Evolutionary conservation across 1,140 invertebrate genomes (phyloP).

Genomic region (Drosophila lacertosa): DNA sequence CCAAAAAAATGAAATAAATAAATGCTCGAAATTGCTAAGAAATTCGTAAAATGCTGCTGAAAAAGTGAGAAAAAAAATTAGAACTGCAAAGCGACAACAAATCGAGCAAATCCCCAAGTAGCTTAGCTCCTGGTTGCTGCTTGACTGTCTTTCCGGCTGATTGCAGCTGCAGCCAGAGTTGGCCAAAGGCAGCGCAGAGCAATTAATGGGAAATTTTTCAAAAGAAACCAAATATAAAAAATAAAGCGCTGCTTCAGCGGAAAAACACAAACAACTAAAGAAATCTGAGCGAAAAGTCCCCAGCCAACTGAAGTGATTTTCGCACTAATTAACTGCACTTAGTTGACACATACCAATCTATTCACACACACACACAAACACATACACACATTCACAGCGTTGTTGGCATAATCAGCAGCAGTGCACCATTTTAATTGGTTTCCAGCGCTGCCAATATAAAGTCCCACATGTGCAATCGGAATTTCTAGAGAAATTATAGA

Average conservation of each 20-base stretch:
- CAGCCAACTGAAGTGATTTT: constrained; percentile 81
- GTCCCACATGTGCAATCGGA: constrained; percentile 81
- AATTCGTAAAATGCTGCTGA: neutral
- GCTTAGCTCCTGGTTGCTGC: constrained; percentile 48
- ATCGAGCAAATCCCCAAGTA: constrained; percentile 74
- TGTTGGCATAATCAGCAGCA: constrained; percentile 76
- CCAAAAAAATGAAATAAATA: neutral
- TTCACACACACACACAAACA: constrained; percentile 55
- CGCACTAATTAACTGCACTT: constrained; percentile 83
- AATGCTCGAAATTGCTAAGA: neutral
- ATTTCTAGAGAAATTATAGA: constrained; percentile 82
- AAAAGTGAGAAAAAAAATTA: constrained; percentile 16
- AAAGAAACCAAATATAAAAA: constrained; percentile 50
- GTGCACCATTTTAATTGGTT: constrained; percentile 81
- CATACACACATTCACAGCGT: constrained; percentile 18
- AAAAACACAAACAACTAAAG: constrained; percentile 61
- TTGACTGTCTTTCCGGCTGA: constrained; percentile 51
- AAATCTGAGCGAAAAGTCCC: constrained; percentile 68
- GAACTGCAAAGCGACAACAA: constrained; percentile 53
- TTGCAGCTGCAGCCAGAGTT: constrained; percentile 39
- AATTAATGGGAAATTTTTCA: constrained; percentile 79
- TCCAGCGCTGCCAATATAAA: constrained; percentile 75
- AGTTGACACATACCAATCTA: constrained; percentile 82
- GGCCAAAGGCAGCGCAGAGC: constrained; percentile 47
- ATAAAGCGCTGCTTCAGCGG: constrained; percentile 22